phyloP scores from a whole-genome alignment of 2,888 invertebrate species.

The Trissoscelio sp. region DNA sequence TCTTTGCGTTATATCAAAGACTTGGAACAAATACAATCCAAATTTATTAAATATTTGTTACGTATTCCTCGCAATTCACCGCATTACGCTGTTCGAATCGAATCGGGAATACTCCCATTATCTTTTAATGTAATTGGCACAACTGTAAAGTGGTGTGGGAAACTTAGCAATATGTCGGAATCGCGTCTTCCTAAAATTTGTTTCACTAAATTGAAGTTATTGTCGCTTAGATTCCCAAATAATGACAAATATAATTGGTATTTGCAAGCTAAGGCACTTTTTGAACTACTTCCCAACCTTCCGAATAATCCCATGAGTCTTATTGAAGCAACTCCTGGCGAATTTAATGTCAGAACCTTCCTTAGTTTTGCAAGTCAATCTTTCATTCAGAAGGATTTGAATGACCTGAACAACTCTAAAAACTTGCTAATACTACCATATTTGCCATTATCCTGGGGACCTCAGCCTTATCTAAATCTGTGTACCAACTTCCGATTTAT shows the following conservation, averaged over 20 bases:
- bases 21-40: not conserved
- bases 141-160: not conserved
- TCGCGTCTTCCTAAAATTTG: not conserved
- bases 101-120: conserved; percentile 1
- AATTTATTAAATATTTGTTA: not conserved
- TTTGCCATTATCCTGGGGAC: not conserved
- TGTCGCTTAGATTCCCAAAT: not conserved
- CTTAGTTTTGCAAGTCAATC: no score
- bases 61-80: not conserved
- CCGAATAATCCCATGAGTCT: not conserved
- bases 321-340: not conserved
- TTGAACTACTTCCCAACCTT: not conserved
- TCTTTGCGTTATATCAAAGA: not conserved
- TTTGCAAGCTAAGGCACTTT: not conserved
- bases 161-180: not conserved
- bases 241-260: not conserved
- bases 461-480: not conserved
- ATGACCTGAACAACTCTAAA: not conserved
- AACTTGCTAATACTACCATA: not conserved
- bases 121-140: not conserved
- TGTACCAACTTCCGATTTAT: not conserved
- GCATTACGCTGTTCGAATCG: not conserved
- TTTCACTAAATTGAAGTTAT: not conserved
- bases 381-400: not conserved
- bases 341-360: not conserved